Evolutionary conservation across 2,113 vertebrate genomes (phyloP).

Genomic region (Odontesthes bonariensis): DNA sequence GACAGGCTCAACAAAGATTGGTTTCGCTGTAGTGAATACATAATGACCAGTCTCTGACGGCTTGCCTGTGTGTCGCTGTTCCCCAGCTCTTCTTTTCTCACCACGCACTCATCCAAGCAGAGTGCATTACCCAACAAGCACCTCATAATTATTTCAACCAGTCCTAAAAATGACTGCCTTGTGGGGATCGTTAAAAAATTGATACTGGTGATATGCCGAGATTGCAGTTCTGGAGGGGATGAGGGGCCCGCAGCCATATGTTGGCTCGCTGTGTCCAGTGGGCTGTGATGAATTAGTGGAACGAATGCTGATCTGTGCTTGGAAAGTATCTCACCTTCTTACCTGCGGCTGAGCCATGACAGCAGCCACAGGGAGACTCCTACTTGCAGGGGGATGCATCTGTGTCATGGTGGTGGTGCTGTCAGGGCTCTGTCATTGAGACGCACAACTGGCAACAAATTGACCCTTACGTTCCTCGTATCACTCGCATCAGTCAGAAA

Average conservation of each 20-base stretch:
- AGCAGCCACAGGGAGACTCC: conserved; percentile 46
- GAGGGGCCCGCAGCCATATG: conserved; percentile 59
- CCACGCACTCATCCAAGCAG: conserved; percentile 61
- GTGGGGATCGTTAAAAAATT: conserved; percentile 72
- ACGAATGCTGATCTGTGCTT: conserved; percentile 59
- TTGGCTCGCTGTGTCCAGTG: conserved; percentile 52
- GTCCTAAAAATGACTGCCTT: conserved; percentile 67
- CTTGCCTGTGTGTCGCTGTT: conserved; percentile 29
- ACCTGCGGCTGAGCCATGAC: conserved; percentile 40
- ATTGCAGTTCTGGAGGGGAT: conserved; percentile 59
- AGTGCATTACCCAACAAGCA: conserved; percentile 73
- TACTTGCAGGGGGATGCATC: conserved; percentile 25
- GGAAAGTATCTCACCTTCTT: conserved; percentile 53
- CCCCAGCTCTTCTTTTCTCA: conserved; percentile 48
- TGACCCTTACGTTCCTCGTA: not conserved
- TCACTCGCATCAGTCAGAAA: not conserved
- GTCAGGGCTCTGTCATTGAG: conserved; percentile 10
- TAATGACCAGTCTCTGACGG: conserved; percentile 70
- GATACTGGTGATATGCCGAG: conserved; percentile 69
- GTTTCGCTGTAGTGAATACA: conserved; percentile 74
- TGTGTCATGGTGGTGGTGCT: conserved; percentile 7
- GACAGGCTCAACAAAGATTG: conserved; percentile 77
- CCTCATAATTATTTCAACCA: conserved; percentile 80
- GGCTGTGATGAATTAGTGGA: conserved; percentile 65
- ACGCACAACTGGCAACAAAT: conserved; percentile 6